Conservation (phyloP, 2,888 invertebrate genomes). For the Platycheirus albimanus region DNA sequence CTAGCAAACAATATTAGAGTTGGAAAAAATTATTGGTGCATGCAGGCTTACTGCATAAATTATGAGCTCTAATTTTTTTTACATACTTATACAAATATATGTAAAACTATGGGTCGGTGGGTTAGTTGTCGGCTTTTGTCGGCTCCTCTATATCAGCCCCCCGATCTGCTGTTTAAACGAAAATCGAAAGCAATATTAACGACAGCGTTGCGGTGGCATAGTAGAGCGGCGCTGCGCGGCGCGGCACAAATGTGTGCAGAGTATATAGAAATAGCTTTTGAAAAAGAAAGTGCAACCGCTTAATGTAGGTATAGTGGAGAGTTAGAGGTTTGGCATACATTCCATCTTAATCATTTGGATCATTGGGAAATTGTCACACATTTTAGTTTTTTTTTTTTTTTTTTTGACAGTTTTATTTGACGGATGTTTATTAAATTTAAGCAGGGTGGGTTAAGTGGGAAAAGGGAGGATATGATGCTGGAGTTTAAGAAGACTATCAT, state of each 20-base stretch:
- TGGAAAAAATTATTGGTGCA: constrained; percentile 75
- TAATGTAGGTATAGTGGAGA: constrained; percentile 7
- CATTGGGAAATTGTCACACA: constrained; percentile 39
- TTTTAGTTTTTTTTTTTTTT: constrained; percentile 9
- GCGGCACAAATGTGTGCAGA: too few species aligned
- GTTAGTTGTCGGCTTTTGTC: constrained; percentile 18
- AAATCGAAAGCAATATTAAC: constrained; percentile 67
- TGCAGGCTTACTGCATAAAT: constrained; percentile 71
- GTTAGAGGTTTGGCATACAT: constrained; percentile 38
- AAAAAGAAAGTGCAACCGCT: constrained; percentile 69
- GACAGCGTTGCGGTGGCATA: background rate
- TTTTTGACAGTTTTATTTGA: constrained; percentile 36
- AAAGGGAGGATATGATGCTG: background rate
- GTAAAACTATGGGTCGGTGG: constrained; percentile 8
- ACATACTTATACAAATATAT: too few species aligned
- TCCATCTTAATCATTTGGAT: constrained; percentile 17
- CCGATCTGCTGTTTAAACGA: constrained; percentile 66
- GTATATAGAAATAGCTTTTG: constrained; percentile 48
- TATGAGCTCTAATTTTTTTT: constrained; percentile 70
- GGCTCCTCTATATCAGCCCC: constrained; percentile 41
- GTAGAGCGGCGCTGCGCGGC: background rate
- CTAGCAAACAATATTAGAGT: constrained; percentile 28
- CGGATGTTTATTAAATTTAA: background rate
- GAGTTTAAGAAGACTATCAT: background rate
- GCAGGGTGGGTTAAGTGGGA: background rate